Percentiles rank a stretch among this genome's conserved stretches.
Conservation (phyloP, 2,797 vertebrate species). For the Cryptoblepharus egeriae region DNA sequence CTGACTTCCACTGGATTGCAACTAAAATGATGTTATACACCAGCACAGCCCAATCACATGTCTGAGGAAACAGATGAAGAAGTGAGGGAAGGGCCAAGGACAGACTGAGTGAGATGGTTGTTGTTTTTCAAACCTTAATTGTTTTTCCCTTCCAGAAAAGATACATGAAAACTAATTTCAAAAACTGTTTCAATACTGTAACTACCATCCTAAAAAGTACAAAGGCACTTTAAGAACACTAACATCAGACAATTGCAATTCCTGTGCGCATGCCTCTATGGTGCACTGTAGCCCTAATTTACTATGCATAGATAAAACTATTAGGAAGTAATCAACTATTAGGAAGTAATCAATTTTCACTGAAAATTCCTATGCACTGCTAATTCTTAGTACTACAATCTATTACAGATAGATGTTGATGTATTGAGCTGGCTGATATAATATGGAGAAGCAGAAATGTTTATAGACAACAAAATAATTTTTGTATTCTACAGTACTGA, state of each 20-base stretch:
- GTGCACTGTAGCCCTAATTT: background rate
- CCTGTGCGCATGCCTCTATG: background rate
- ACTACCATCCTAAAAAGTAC: background rate
- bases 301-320: background rate
- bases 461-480: background rate
- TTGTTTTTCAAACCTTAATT: background rate
- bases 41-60: too few species aligned
- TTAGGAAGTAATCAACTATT: too few species aligned
- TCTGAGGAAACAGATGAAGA: background rate
- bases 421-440: background rate
- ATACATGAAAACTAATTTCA: background rate
- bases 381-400: background rate
- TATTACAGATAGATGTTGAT: background rate
- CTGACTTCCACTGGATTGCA: too few species aligned
- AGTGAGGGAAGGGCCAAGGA: too few species aligned
- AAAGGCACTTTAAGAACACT: conserved; percentile 1
- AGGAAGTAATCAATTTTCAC: background rate
- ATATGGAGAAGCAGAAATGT: too few species aligned
- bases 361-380: background rate
- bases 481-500: background rate
- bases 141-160: background rate
- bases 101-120: background rate
- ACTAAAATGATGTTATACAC: too few species aligned
- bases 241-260: background rate
- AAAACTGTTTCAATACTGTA: background rate